Percentiles rank a stretch among this genome's conserved stretches.
phyloP scores from a whole-genome alignment of 2,113 vertebrate genomes.

The Tinamus guttatus region DNA sequence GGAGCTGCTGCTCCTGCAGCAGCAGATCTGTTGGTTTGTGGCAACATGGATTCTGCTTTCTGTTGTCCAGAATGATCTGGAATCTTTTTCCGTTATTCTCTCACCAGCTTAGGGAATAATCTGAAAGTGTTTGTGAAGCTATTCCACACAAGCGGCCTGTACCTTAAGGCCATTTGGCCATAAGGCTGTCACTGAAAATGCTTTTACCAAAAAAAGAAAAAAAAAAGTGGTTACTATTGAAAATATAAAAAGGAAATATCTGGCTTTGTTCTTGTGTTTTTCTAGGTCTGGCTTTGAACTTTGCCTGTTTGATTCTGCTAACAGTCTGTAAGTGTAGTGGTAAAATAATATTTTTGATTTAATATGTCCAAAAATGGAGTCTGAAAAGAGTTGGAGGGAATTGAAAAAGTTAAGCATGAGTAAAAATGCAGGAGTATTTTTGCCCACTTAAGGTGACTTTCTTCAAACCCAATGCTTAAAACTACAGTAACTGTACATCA shows the following conservation, averaged over 20 bases:
- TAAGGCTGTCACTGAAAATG: not conserved
- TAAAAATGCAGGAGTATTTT: not conserved
- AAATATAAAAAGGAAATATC: not conserved
- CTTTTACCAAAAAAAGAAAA: not conserved
- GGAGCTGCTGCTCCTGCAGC: not conserved
- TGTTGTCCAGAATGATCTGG: not conserved
- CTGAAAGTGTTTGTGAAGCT: not conserved
- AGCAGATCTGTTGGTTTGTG: not conserved
- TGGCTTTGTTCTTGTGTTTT: not conserved
- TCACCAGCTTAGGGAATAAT: not conserved
- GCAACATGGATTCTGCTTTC: not conserved
- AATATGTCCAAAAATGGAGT: not conserved
- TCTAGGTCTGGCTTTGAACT: not conserved
- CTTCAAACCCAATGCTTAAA: not conserved
- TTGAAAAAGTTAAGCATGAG: accelerated
- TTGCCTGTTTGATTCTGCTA: not conserved
- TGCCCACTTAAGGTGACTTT: not conserved
- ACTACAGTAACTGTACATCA: not conserved
- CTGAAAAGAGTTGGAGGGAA: not conserved
- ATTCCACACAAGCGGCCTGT: not conserved
- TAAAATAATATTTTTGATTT: not conserved
- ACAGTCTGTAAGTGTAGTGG: not conserved
- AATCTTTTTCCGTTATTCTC: not conserved
- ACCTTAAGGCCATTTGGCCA: not conserved
- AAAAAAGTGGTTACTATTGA: not conserved